Evolutionary conservation across 2,888 invertebrate genomes (phyloP), one percentile per base, ranked within the genome.

Genomic region (Laspeyria flexula): DNA sequence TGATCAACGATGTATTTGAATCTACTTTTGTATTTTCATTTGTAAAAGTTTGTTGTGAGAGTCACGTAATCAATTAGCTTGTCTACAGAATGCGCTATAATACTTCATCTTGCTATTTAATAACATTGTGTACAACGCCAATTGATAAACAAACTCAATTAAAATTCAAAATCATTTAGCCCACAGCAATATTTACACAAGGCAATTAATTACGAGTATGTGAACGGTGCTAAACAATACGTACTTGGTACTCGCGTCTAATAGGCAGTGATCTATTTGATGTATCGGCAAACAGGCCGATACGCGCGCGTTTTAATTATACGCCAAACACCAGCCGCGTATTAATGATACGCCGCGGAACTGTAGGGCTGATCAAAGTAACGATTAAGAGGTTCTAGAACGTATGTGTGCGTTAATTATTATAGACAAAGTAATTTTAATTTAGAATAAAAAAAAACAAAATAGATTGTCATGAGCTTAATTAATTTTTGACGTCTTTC

Each of bases 231-330:
- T 51, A 52, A 41, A 55, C 54, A 64, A 51, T 41, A 43, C 43
- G 52, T 48, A 30, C 42, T n/a, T n/a, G n/a, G 52, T 52, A 30
- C 43, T 43, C 34, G 15, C 43, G 33, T 25, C 43, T 55, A 59
- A 71, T 71, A 53, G 58, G 21, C 38, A 16, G 42, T 53, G 42
- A 67, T 60, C 55, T 55, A 41, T 61, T 56, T 71, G 65, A 61
- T 58, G 56, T 59, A 55, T 59, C 47, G 34, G 43, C 56, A 57
- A 61, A 64, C 43, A 61, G 23, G 41, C 16, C 21, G 39, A 35
- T 40, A 41, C 31, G 45, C 40, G 4, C 25, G 43, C 47, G 49
- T 56, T 60, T 64, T 65, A 60, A 59, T 63, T 59, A 53, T 48
- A 53, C 63, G 49, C 47, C 47, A 51, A 55, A 65, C 48, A 47